phyloP scores from a whole-genome alignment of 2,113 vertebrate genomes.

The Charina bottae region DNA sequence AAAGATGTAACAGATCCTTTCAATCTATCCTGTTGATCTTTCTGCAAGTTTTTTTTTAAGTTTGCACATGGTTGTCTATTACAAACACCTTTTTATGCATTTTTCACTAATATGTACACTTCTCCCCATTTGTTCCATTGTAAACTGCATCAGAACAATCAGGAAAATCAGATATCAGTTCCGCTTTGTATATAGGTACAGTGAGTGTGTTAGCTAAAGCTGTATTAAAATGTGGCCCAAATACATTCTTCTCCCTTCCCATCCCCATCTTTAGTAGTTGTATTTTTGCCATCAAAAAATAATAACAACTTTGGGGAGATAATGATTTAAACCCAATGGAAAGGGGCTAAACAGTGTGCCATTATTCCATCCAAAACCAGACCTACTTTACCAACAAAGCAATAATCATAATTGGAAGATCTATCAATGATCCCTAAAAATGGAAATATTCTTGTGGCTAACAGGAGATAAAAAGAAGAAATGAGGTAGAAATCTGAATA shows the following conservation, averaged over 20 bases:
- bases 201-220: not conserved
- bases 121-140: not conserved
- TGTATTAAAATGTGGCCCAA: not conserved
- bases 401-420: not conserved
- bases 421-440: not conserved
- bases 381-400: not conserved
- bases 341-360: not conserved
- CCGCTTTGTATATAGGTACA: not conserved
- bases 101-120: not conserved
- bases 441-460: not conserved
- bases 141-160: not conserved
- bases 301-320: not conserved
- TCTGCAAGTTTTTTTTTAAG: not conserved
- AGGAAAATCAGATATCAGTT: not conserved
- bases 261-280: not conserved
- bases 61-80: not conserved
- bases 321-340: not conserved
- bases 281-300: not conserved
- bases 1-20: not conserved
- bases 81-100: not conserved
- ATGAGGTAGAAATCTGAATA: not conserved
- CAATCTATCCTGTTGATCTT: not conserved
- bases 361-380: not conserved
- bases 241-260: not conserved
- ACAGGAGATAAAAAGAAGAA: not conserved